Base-by-base conservation (phyloP, 92 coral and sea anemone species). In the Siderastrea radians region DNA sequence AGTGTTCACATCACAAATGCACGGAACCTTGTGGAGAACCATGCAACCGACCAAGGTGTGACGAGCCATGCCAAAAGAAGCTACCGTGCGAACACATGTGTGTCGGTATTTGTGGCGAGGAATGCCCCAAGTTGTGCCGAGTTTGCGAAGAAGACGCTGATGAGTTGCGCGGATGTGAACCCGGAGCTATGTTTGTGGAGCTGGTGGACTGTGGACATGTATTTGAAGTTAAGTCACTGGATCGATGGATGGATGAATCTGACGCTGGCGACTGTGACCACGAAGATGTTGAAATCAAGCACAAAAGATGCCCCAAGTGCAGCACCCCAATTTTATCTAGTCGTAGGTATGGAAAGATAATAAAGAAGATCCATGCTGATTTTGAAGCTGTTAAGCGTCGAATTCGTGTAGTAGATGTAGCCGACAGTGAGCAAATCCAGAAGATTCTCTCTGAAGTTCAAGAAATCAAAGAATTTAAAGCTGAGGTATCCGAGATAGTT, bases 81-180 rank as follows among this genome's bases (percentile, higher is more conserved):
- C 52, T 93, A 8, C 53, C 57, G 44, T 96, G 99, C 76, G 76
- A 17, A 9, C 99, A 96, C 64, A 88, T 85, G 2, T 96, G 99
- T 77, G 86, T 93, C 17, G 99, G 99, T 60, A 81, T 96, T 85
- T 96, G 99, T 82, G 99, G 99, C 65, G 99, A 96, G 59, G 86
- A 92, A 51, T 97, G 99, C 80, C 99, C 98, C 12, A 89, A 86
- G 73, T 87, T 92, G 74, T 97, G 99, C 90, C 94, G 98, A 77
- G 90, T 92, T n/a, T 97, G 99, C 80, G 47, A 97, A 63, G 81
- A 90, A 85, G 97, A 51, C 9, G 78, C 50, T 74, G 78, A 86
- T 46, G 84, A 91, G 1, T 94, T 87, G 82, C 82, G 86, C 6
- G 69, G 92, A 11, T 87, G 90, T 68, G 97, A 83, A 88, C 86